phyloP scores from a whole-genome alignment of 2,888 invertebrate genomes.

The Drosophila siamana region DNA sequence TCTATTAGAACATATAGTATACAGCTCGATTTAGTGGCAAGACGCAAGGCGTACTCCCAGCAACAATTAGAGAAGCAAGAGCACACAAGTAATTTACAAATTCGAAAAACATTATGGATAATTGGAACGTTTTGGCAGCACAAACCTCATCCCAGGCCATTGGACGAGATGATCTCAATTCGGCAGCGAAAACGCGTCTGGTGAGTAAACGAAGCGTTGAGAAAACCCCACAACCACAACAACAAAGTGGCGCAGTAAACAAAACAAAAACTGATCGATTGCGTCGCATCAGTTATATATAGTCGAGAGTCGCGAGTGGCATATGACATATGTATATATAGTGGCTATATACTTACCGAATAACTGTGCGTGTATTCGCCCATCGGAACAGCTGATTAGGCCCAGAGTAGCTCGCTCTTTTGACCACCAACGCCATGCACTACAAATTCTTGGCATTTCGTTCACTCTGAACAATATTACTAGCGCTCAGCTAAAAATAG shows the following conservation, averaged over 20 bases:
- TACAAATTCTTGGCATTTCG: conserved; percentile 51
- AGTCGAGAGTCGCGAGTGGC: conserved; percentile 4
- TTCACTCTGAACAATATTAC: conserved; percentile 55
- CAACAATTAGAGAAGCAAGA: conserved; percentile 24
- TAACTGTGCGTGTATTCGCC: conserved; percentile 11
- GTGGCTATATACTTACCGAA: conserved; percentile 7
- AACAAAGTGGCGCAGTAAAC: conserved; percentile 56
- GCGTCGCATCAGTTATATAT: conserved; percentile 36
- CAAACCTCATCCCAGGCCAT: conserved; percentile 89
- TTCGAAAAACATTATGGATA: conserved; percentile 87
- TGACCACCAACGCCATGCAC: conserved; percentile 51
- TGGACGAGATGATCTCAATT: conserved; percentile 87
- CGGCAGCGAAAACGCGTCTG: conserved; percentile 81
- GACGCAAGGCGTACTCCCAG: conserved; percentile 28
- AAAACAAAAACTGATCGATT: conserved; percentile 67
- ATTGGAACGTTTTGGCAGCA: conserved; percentile 90
- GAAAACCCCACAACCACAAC: conserved; percentile 13
- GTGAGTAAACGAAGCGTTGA: conserved; percentile 67
- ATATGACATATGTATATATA: too few relatives aligned
- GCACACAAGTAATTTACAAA: conserved; percentile 31
- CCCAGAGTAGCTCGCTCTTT: conserved; percentile 56
- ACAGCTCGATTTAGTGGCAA: conserved; percentile 22
- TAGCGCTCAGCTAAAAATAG: conserved; percentile 75
- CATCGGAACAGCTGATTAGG: conserved; percentile 60
- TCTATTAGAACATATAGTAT: conserved; percentile 23